Evolutionary conservation across 2,113 vertebrate genomes (phyloP), one percentile per base, ranked within the genome.

Genomic region (Aramus guarauna): DNA sequence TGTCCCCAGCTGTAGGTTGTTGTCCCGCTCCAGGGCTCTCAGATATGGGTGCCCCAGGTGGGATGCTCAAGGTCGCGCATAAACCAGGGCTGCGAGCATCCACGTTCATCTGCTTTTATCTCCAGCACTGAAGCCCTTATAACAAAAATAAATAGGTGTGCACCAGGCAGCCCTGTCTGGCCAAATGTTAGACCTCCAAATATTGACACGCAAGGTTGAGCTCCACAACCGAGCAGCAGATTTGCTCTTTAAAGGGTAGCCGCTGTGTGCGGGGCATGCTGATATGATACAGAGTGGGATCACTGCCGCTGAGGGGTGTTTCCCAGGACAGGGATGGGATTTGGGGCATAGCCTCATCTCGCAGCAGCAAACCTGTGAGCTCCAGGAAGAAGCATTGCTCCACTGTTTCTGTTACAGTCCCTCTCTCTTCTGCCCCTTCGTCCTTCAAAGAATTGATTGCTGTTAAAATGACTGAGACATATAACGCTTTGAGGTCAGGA

Each of bases 371-470:
- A 62, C 41, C 39, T 45, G 11, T 41, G 32, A 50, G 53, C 47
- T 68, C 39, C 27, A 52, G 22, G 23, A 39, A 79, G 69, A 72
- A 81, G 21, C 41, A 27, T 63, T 9, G 0, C 47, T 34, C 55
- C 23, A 19, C 72, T 48, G 2, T 74, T 90, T 71, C 52, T 88
- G 10, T 84, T 78, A 34, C 72, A 60, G 34, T 23, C 71, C 62
- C 59, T 66, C 74, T 72, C 67, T 41, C 18, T 93, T 90, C 94
- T 89, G 77, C 76, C 81, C 94, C 96, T 97, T 96, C 22, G 94
- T 96, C 98, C 98, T 99, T 98, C 97, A 96, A 92, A 91, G 23
- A 96, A 98, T 99, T 96, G 98, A 98, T 98, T 98, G 96, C 97
- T 97, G 96, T 95, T 98, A 95, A 97, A 98, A 97, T 97, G 98